phyloP scores from a whole-genome alignment of 2,888 invertebrate genomes.

The Kuschelorhynchus macadamiae region DNA sequence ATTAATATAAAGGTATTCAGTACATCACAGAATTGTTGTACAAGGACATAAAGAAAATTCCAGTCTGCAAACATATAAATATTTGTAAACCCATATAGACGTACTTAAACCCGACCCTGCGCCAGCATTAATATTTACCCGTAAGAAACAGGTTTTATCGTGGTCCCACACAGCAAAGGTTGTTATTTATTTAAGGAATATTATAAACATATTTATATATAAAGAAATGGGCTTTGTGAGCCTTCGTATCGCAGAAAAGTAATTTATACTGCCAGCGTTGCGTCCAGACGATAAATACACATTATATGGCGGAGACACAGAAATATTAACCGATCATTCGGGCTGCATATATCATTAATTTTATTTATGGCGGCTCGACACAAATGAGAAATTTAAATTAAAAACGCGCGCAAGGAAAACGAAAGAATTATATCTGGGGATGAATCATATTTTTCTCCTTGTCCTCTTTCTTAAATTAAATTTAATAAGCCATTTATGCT shows the following conservation, averaged over 20 bases:
- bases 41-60: no score
- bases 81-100: no score
- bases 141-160: no score
- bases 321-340: constrained; percentile 46
- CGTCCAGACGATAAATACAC: constrained; percentile 44
- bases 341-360: constrained; percentile 38
- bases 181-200: constrained; percentile 43
- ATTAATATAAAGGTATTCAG: no score
- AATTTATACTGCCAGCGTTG: constrained; percentile 36
- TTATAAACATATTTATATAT: constrained; percentile 43
- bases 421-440: no score
- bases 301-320: constrained; percentile 36
- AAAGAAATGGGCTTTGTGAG: constrained; percentile 39
- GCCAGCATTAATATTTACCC: no score
- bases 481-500: no score
- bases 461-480: no score
- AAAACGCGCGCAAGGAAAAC: constrained; percentile 1
- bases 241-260: constrained; percentile 33
- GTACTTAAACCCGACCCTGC: no score
- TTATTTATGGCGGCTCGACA: constrained; percentile 39
- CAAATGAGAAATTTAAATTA: constrained; percentile 41
- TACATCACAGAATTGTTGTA: no score
- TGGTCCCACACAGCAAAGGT: constrained; percentile 32
- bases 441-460: no score
- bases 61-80: no score